Conservation (phyloP, 2,113 vertebrate genomes). For the Nothobranchius kuhntae region DNA sequence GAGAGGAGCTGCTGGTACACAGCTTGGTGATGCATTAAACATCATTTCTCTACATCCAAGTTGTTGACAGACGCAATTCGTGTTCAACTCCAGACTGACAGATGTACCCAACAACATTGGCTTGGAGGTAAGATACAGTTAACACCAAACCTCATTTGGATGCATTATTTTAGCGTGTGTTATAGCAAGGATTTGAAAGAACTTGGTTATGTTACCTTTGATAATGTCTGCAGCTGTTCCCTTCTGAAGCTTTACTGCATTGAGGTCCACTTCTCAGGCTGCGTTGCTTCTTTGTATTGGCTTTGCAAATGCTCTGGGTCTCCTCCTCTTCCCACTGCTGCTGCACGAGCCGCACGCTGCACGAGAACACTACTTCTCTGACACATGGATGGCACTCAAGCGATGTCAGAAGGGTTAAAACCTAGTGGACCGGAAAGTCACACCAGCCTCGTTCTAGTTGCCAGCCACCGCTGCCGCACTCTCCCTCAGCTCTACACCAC, state of each 20-base stretch:
- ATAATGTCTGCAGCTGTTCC: conserved; percentile 50
- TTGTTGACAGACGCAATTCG: conserved; percentile 53
- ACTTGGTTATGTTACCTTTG: conserved; percentile 68
- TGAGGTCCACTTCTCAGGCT: conserved; percentile 73
- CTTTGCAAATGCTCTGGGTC: conserved; percentile 60
- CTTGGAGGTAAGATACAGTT: not conserved
- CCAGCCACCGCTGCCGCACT: conserved; percentile 78
- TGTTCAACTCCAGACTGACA: conserved; percentile 49
- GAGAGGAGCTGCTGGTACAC: conserved; percentile 41
- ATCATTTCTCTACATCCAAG: conserved; percentile 56
- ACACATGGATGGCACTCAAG: conserved; percentile 65
- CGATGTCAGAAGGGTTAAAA: conserved; percentile 75
- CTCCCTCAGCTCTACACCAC: conserved; percentile 62
- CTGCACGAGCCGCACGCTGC: conserved; percentile 54
- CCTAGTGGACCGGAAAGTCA: conserved; percentile 75
- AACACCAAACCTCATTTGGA: conserved; percentile 11
- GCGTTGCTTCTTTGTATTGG: conserved; percentile 67
- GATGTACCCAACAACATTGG: conserved; percentile 28
- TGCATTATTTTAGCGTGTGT: not conserved
- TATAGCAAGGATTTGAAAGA: conserved; percentile 37
- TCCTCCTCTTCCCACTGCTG: conserved; percentile 70
- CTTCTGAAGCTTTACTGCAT: conserved; percentile 72
- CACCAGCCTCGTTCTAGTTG: conserved; percentile 71
- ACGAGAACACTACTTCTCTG: conserved; percentile 47
- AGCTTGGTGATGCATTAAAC: conserved; percentile 60